phyloP scores from a whole-genome alignment of 2,888 invertebrate species.

The Napeogenes sylphis region DNA sequence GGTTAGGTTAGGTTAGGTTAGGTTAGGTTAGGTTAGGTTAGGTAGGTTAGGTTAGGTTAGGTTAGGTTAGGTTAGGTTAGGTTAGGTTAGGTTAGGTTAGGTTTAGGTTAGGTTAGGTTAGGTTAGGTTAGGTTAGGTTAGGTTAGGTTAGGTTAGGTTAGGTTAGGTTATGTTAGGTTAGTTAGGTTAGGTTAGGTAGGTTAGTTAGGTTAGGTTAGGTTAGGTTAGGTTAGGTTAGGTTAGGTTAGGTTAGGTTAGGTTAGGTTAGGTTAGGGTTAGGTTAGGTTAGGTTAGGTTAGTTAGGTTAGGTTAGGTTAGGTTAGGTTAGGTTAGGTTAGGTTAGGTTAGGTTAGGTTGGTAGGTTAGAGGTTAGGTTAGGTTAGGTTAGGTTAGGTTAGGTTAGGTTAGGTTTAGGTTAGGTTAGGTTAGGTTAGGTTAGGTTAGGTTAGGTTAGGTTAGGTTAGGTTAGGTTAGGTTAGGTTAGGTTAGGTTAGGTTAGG shows the following conservation, averaged over 20 bases:
- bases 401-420: constrained; percentile 29
- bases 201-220: constrained; percentile 29
- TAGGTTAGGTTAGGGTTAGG: constrained; percentile 20
- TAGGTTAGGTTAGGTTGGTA: constrained; percentile 31
- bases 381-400: constrained; percentile 30
- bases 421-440: constrained; percentile 27
- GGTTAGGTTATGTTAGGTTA: constrained; percentile 24
- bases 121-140: constrained; percentile 32
- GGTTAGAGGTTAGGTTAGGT: constrained; percentile 28
- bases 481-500: constrained; percentile 19
- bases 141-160: constrained; percentile 25
- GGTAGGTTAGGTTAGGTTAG: constrained; percentile 31
- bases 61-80: constrained; percentile 32
- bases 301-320: constrained; percentile 38
- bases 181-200: constrained; percentile 37
- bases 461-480: constrained; percentile 14
- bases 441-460: constrained; percentile 23
- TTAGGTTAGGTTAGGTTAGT: constrained; percentile 17
- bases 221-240: constrained; percentile 23
- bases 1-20: constrained; percentile 29
- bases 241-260: constrained; percentile 24
- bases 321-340: constrained; percentile 31
- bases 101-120: constrained; percentile 36
- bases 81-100: constrained; percentile 21
- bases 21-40: constrained; percentile 26